phyloP scores from a whole-genome alignment of 2,113 vertebrate genomes.

The Mugil cephalus region DNA sequence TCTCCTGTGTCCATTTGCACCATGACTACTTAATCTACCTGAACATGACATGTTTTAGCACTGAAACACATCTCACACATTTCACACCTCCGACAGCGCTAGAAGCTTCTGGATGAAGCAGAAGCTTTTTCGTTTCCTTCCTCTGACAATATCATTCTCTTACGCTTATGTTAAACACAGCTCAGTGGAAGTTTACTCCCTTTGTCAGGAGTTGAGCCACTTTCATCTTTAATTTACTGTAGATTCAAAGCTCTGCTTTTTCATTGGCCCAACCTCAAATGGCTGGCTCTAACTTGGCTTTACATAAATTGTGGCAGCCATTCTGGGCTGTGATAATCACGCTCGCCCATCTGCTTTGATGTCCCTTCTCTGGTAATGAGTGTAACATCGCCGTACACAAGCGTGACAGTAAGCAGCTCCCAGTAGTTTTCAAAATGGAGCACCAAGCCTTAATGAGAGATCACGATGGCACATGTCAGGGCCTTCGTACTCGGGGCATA shows the following conservation, averaged over 20 bases:
- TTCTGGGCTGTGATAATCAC: slow-evolving; percentile 63
- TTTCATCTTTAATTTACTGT: slow-evolving; percentile 42
- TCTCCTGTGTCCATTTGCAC: slow-evolving; percentile 8
- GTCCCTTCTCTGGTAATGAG: slow-evolving; percentile 69
- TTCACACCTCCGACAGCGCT: not conserved
- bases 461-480: slow-evolving; percentile 12
- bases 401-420: slow-evolving; percentile 53
- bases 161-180: not conserved
- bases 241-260: slow-evolving; percentile 21
- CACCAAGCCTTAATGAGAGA: slow-evolving; percentile 49
- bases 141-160: not conserved
- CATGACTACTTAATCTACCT: slow-evolving; percentile 2
- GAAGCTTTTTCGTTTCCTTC: not conserved
- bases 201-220: slow-evolving; percentile 2
- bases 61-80: not conserved
- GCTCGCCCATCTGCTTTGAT: slow-evolving; percentile 73
- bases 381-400: slow-evolving; percentile 54
- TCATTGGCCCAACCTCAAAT: slow-evolving; percentile 35
- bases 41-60: not conserved
- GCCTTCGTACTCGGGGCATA: slow-evolving; percentile 21
- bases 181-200: not conserved
- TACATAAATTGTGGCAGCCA: slow-evolving; percentile 50
- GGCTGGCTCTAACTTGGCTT: slow-evolving; percentile 51
- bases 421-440: slow-evolving; percentile 44
- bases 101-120: not conserved